These are phyloP conservation scores for Stegophylla sp. DNA, from an alignment of 2,888 invertebrate genomes.

Conservation along the genomic window DNA sequence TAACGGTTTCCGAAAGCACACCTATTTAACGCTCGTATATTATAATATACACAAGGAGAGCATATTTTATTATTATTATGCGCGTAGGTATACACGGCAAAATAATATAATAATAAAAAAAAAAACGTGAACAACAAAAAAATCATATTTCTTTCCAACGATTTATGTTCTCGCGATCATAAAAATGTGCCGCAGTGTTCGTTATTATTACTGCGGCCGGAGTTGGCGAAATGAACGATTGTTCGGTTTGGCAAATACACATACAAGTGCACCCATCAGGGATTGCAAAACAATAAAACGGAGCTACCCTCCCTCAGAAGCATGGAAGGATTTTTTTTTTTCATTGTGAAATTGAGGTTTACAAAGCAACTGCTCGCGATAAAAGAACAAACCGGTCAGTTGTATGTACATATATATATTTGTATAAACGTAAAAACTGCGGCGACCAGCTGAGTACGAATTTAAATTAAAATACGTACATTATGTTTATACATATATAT, in stretches of 20 bases:
- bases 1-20: slow-evolving; percentile 8
- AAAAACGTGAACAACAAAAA: not conserved
- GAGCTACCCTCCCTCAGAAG: slow-evolving; percentile 27
- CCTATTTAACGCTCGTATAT: not conserved
- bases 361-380: slow-evolving; percentile 20
- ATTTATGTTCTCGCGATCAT: slow-evolving; percentile 17
- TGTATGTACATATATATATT: not conserved
- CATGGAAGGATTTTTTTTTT: slow-evolving; percentile 32
- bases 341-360: slow-evolving; percentile 40
- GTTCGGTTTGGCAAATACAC: not conserved
- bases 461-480: slow-evolving; percentile 17
- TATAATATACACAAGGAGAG: too few species aligned
- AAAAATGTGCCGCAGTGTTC: not conserved
- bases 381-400: slow-evolving; percentile 53
- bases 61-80: too few species aligned
- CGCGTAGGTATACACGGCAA: not conserved
- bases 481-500: not conserved
- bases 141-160: not conserved
- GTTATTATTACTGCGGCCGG: not conserved
- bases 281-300: slow-evolving; percentile 34
- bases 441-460: slow-evolving; percentile 29
- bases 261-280: slow-evolving; percentile 35
- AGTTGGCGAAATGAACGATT: not conserved
- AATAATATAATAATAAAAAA: not conserved
- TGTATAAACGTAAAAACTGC: not conserved